Base-by-base conservation (phyloP, 2,888 invertebrate species). In the Drosophila demipolita region DNA sequence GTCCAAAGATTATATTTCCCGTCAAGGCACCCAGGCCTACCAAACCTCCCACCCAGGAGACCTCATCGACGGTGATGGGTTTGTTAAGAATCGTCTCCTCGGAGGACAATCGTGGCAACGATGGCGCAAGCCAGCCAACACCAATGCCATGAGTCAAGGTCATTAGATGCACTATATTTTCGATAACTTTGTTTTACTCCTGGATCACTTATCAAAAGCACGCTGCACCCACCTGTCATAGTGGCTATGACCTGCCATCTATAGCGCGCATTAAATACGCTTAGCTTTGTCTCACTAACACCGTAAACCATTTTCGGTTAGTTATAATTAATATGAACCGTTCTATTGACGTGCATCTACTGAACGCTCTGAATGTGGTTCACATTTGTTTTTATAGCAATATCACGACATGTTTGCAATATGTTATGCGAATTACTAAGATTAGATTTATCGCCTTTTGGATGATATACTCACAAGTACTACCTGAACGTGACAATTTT, bases 71-170 rank as follows among this genome's bases (percentile, higher is more conserved):
- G 26, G 67, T 81, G 3, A 90, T 54, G 7, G 78, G 73, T 0
- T 54, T 29, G 2, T 66, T 65, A 0, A 89, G 54, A 0, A 91
- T 87, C 26, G 75, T 80, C 6, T 74, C 26, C 0, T 70, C 76
- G 5, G 90, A 90, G 42, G 80, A 78, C 8, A 92, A 76, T 20
- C 78, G 70, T 0, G 83, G 78, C 6, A 92, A 61, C 3, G 89
- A 78, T 3, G 92, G 92, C 4, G 91, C 87, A n/a, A 90, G 52
- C 92, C 92, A 92, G 33, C 91, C 92, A 11, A 90, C 69, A 3
- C 78, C 82, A 17, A 88, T 72, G 32, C 92, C 92, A 73, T 92
- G 92, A 3, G 88, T 75, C 26, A 92, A 67, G 20, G 91, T 83
- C 68, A 92, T 83, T 15, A 92, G 78, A 66, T 92, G 91, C 48